Base-by-base conservation (phyloP, 1,140 invertebrate genomes). In the Drosophila simulans region DNA sequence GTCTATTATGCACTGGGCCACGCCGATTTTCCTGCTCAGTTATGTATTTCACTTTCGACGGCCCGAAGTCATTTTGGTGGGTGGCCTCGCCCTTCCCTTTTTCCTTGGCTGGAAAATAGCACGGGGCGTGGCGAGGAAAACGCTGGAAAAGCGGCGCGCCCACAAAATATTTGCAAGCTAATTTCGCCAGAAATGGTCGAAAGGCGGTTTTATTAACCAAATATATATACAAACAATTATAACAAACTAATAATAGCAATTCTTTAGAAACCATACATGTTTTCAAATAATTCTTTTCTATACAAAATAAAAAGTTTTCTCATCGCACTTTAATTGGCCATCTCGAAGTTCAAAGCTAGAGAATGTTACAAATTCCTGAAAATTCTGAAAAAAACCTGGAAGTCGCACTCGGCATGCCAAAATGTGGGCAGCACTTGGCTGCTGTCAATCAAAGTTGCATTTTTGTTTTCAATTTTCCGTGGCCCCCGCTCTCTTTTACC, bases 391-490 rank as follows among this genome's bases (percentile, higher is more conserved):
- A 27, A 65, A 52, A 35, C 35, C 51, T 70, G 42, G 35, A 70
- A 70, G 20, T 60, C 17, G 17, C 17, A 17, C 17, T 17, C 57
- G 45, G 53, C 22, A 63, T 56, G 51, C 59, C 58, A 49, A 55
- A 63, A 63, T 51, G 72, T 66, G 72, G 72, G 72, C 71, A 70
- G 52, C 68, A 70, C 68, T 70, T 65, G 66, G 65, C 43, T 59
- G 77, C 78, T 88, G 82, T 88, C 82, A 86, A 86, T 88, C 82
- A 83, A 88, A 63, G 59, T 78, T 76, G 83, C 83, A 82, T 86
- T 88, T 88, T 70, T 72, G 48, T 78, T 81, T 86, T 81, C 45
- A 75, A 77, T 77, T 80, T 46, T 46, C 22, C 46, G 13, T 13
- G 13, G n/a, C 13, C 4, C 22, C 22, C 45, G 4, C 3, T 7